Percentiles rank a stretch among this genome's conserved stretches.
Conservation (phyloP, 2,113 vertebrate genomes). For the Narcine bancroftii region DNA sequence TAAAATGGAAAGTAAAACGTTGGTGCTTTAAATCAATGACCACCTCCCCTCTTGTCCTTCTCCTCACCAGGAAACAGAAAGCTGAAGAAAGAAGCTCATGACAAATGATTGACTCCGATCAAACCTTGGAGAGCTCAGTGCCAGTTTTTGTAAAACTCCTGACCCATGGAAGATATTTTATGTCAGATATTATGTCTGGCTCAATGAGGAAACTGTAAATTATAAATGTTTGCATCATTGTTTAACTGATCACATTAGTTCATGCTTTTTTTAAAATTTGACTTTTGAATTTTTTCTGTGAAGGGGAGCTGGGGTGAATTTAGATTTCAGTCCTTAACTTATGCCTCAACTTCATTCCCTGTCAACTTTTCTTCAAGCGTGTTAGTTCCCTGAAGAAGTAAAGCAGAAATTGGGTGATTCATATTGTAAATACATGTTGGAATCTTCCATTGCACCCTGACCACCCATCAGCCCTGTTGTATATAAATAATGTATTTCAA, state of each 20-base stretch:
- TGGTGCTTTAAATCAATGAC: not conserved
- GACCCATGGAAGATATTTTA: constrained; percentile 67
- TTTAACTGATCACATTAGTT: constrained; percentile 52
- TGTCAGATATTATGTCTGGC: constrained; percentile 76
- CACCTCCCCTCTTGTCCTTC: not conserved
- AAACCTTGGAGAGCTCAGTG: constrained; percentile 58
- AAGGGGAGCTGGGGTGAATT: not conserved
- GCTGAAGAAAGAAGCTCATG: constrained; percentile 66
- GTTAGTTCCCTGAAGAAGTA: constrained; percentile 48
- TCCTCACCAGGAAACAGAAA: constrained; percentile 79
- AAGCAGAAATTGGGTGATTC: constrained; percentile 53
- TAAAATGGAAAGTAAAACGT: not conserved
- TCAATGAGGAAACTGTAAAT: constrained; percentile 67
- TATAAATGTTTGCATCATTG: constrained; percentile 67
- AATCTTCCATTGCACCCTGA: constrained; percentile 66
- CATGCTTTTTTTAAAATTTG: not conserved
- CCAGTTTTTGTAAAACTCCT: constrained; percentile 66
- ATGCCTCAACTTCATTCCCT: not conserved
- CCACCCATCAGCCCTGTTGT: constrained; percentile 72
- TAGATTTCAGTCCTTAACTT: not conserved
- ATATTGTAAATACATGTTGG: constrained; percentile 84
- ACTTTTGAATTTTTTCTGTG: not conserved
- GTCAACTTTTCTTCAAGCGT: constrained; percentile 43
- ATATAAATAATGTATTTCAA: constrained; percentile 65
- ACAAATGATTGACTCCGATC: constrained; percentile 50